Percentiles rank a stretch among this genome's conserved stretches.
phyloP scores from a whole-genome alignment of 2,888 invertebrate species.

The Eristalis pertinax region DNA sequence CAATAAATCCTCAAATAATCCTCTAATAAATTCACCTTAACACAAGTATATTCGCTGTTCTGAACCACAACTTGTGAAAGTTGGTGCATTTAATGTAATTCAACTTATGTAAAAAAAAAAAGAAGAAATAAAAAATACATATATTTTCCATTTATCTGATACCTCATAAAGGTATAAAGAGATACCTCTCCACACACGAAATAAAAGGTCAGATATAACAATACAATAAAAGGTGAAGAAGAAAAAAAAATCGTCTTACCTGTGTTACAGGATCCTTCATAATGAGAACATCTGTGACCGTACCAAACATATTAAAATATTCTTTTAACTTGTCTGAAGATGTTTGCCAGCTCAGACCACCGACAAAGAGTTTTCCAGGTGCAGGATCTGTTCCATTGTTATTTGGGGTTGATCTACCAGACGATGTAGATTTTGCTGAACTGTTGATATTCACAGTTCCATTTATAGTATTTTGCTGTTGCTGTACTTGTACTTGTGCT shows the following conservation, averaged over 20 bases:
- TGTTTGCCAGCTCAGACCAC: conserved; percentile 96
- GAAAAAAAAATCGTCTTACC: conserved; percentile 83
- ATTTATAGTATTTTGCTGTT: conserved; percentile 70
- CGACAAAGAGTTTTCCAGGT: conserved; percentile 93
- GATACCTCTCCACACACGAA: neutral
- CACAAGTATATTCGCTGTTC: neutral
- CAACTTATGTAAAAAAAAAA: neutral
- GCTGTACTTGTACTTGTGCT: conserved; percentile 74
- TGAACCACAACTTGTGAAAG: neutral
- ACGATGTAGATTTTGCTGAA: conserved; percentile 84
- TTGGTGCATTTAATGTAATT: neutral
- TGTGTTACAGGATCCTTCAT: conserved; percentile 97
- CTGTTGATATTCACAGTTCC: conserved; percentile 25
- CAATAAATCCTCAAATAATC: too few relatives aligned
- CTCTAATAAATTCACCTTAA: neutral
- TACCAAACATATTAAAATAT: conserved; percentile 95
- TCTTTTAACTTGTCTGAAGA: conserved; percentile 95
- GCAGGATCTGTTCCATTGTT: conserved; percentile 86
- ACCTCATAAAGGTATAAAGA: neutral
- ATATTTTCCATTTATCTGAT: neutral
- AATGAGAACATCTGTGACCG: conserved; percentile 94
- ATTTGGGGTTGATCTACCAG: conserved; percentile 89
- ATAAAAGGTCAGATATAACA: conserved; percentile 26
- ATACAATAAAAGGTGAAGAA: neutral
- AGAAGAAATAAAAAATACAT: neutral